Evolutionary conservation across 2,888 invertebrate species (phyloP), one percentile per base, ranked within the genome.

Genomic region (Callinectes sapidus): DNA sequence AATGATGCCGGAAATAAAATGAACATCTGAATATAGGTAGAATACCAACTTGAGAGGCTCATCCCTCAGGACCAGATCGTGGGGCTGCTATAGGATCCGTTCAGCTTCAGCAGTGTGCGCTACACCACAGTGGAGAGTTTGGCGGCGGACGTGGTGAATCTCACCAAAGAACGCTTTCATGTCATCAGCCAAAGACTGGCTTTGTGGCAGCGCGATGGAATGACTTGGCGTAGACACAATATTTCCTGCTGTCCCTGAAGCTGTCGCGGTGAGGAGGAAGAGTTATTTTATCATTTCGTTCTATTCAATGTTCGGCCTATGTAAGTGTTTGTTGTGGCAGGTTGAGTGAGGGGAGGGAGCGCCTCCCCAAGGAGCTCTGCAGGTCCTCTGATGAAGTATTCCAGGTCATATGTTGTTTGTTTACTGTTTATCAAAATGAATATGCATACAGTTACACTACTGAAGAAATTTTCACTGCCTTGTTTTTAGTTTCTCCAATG

Each of bases 71-170:
- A 98, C 94, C 98, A 99, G 96, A 97, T 99, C n/a, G 97, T 98
- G 94, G 97, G 97, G 32, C 98, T 99, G 95, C 97, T 99, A 94
- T 96, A 97, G 89, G 99, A 99, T 95, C 97, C 99, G 95, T 99
- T 99, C 96, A 98, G 97, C 96, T 98, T 99, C 96, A 97, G 98
- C 95, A 98, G 97, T 96, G 98, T 98, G 95, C 97, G 98, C 77
- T 99, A 98, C 96, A 98, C 98, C 1, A 97, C 96, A 10, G 97
- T 98, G 6, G 98, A 99, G 95, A 98, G 98, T 91, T 96, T 99
- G 90, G 97, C 98, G 0, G 97, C 97, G 87, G 99, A 99, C 95
- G 97, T 99, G 95, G 96, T 98, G 95, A 96, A 96, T 94, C 97
- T 95, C 81, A 94, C 95, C 39, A 90, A 61, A 42, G 89, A 92